Evolutionary conservation across 2,113 vertebrate species (phyloP), one percentile per base, ranked within the genome.

Genomic region (Atrichornis clamosus): DNA sequence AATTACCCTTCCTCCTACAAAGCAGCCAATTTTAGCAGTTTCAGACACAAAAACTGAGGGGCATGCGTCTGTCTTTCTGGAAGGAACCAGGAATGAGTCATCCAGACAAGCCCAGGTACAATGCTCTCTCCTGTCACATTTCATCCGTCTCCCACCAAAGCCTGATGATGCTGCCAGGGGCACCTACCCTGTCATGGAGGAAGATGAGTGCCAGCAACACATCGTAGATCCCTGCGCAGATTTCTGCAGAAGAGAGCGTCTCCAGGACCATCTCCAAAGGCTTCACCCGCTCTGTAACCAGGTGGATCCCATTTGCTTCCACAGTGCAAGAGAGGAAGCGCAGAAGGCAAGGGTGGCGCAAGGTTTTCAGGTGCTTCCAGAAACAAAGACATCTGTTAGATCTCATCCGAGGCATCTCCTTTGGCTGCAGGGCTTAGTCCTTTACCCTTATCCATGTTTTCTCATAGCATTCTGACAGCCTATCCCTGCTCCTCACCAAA

Each of bases 171-270:
- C 81, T 75, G 67, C 90, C 2, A 1, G 37, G 8, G 10, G 16
- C 21, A 97, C 98, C 98, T 96, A 99, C 99, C 97, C 99, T 97
- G 84, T 99, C 99, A 5, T 99, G 99, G 80, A 99, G 98, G 97
- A 99, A 99, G 68, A 99, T 97, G 13, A 99, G 98, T 0, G 99
- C 99, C 97, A 99, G 98, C 91, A 99, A 77, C 53, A 99, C 80
- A 41, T 99, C 99, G 1, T 99, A 99, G 97, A 99, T 98, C n/a
- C 99, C 99, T 21, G 99, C 98, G 2, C 99, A 99, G 96, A 99
- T 98, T 93, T 99, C 99, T 58, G 99, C 98, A 3, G 98, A 96
- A 32, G 99, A 98, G 13, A 99, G 96, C 0, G 84, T 96, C 91
- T 98, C 98, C 96, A 99, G 96, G 82, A 98, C 97, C 91, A 96